A percentile compares a stretch with the other conserved stretches of the same genome.
These are phyloP conservation scores for Nephila pilipes DNA, from an alignment of 1,140 invertebrate genomes.

Conservation along the genomic window DNA sequence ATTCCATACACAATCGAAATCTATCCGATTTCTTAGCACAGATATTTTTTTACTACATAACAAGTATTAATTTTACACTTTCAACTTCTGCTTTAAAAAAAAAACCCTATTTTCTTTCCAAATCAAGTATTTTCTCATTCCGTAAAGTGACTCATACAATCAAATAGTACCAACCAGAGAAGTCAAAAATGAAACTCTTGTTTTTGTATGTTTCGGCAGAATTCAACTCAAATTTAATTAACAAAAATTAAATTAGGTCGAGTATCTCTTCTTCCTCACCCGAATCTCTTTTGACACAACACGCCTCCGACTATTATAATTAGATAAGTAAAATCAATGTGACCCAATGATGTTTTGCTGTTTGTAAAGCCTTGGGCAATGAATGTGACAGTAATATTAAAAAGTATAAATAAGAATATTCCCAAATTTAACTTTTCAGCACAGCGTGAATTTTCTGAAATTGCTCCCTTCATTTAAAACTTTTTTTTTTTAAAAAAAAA, in stretches of 20 bases:
- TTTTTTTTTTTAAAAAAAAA: too few species aligned
- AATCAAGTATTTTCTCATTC: not conserved
- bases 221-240: not conserved
- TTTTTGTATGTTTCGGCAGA: not conserved
- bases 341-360: not conserved
- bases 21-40: too few species aligned
- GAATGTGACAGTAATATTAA: too few species aligned
- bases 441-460: too few species aligned
- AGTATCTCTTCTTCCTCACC: not conserved
- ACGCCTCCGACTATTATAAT: conserved; percentile 18
- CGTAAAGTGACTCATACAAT: not conserved
- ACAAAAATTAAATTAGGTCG: not conserved
- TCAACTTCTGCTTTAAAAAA: not conserved
- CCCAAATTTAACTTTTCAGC: not conserved
- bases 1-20: too few species aligned
- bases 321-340: not conserved
- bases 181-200: not conserved
- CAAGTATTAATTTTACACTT: too few species aligned
- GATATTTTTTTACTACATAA: too few species aligned
- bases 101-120: not conserved
- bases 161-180: not conserved
- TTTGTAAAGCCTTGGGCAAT: too few species aligned
- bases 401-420: not conserved
- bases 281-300: not conserved
- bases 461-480: too few species aligned